Evolutionary conservation across 2,113 vertebrate genomes (phyloP).

Genomic region (Osmerus eperlanus): DNA sequence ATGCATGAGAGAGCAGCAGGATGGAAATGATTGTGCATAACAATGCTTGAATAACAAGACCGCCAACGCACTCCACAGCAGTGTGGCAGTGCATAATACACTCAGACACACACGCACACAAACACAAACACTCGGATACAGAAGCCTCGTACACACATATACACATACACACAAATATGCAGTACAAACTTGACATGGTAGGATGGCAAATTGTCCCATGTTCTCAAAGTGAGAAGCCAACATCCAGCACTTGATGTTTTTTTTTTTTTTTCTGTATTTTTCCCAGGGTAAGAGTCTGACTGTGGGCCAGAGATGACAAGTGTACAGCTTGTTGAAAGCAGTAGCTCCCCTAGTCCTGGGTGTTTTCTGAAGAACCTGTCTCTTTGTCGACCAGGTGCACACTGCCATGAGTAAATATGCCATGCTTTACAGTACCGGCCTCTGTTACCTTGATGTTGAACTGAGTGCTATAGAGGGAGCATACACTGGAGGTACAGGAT

Average conservation of each 20-base stretch:
- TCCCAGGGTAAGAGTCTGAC: too few species aligned
- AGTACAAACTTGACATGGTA: background rate
- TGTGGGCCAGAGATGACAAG: too few species aligned
- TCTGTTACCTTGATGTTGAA: background rate
- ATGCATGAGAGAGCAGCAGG: background rate
- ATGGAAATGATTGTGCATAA: background rate
- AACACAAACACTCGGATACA: background rate
- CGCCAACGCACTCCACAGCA: too few species aligned
- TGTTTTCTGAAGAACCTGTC: slow-evolving; percentile 23
- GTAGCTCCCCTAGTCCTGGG: slow-evolving; percentile 6
- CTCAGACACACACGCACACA: background rate
- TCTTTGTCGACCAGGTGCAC: slow-evolving; percentile 63
- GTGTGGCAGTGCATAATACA: background rate
- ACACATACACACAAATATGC: background rate
- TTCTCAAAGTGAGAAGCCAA: too few species aligned
- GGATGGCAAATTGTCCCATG: too few species aligned
- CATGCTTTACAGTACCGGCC: slow-evolving; percentile 13
- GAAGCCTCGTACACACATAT: background rate
- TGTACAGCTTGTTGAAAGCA: too few species aligned
- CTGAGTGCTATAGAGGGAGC: slow-evolving; percentile 11
- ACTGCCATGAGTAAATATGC: slow-evolving; percentile 58
- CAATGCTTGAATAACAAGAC: too few species aligned
- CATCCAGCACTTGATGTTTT: too few species aligned
- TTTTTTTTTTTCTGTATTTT: too few species aligned
- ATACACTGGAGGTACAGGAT: background rate